Conservation (phyloP, 2,797 vertebrate species). For the Anguilla pacifica region DNA sequence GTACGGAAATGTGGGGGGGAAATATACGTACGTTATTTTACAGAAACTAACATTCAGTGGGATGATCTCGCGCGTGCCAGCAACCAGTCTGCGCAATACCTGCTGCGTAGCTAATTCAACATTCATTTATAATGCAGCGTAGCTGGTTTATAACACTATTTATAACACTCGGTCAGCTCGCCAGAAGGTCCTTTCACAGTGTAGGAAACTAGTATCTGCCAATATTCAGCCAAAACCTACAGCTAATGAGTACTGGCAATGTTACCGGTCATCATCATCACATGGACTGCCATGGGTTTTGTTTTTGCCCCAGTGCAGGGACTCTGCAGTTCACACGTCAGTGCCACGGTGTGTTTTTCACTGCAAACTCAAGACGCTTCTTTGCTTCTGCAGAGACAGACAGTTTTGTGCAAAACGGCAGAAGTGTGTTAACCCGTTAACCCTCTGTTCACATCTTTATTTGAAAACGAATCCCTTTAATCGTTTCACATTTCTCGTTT, state of each 20-base stretch:
- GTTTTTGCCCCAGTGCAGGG: background rate
- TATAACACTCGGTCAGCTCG: conserved; percentile 10
- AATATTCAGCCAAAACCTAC: background rate
- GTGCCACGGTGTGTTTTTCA: background rate
- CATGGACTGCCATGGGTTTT: background rate
- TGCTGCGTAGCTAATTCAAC: background rate
- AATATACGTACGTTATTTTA: background rate
- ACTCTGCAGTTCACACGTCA: background rate
- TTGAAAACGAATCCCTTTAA: background rate
- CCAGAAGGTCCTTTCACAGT: conserved; percentile 1
- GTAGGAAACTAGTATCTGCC: background rate
- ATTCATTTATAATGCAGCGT: too few species aligned
- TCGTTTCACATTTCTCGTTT: background rate
- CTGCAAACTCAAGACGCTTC: background rate
- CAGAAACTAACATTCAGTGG: background rate
- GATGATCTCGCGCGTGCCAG: background rate
- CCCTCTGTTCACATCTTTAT: background rate
- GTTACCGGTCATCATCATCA: conserved; percentile 1
- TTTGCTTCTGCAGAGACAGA: background rate
- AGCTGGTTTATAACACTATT: background rate
- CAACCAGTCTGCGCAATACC: background rate
- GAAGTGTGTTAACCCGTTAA: background rate
- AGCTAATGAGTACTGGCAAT: background rate
- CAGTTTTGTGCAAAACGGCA: conserved; percentile 25
- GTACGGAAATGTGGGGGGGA: background rate